Evolutionary conservation across 2,888 invertebrate genomes (phyloP), one percentile per base, ranked within the genome.

Genomic region (Cynaeus angustus): DNA sequence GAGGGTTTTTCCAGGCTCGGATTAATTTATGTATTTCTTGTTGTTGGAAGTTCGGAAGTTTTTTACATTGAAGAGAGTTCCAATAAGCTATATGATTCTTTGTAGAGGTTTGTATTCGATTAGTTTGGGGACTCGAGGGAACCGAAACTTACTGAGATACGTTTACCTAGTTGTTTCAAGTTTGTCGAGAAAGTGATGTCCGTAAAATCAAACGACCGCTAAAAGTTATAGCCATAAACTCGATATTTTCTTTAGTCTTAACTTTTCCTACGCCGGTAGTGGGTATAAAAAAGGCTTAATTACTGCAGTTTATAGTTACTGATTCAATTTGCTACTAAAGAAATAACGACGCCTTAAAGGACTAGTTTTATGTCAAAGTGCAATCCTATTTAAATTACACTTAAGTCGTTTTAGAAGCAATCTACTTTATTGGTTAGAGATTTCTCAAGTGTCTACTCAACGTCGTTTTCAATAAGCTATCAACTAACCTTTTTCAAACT

Each of bases 51-150:
- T 37, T 38, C 21, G n/a, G 14, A 13, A 65, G 48, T 55, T 66
- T 66, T 56, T 56, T 56, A 48, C 58, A 58, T 56, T 30, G 66
- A 66, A 66, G 37, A 13, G 55, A 28, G 16, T 58, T 58, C 58
- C 50, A 50, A 56, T 66, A 66, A 66, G 66, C 56, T 56, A 33
- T 66, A 48, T 56, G 26, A 48, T 66, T 58, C 66, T 28, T 46
- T 56, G 56, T 58, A 38, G 41, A 48, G 56, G 66, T 66, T 66
- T 66, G 66, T 56, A 58, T 66, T 66, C 66, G 66, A 66, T 66
- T 66, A 66, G 66, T 66, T 66, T 46, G 14, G 14, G 21, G 13
- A 48, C 46, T 56, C 48, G 2, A 4, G 66, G 38, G 66, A 56
- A 28, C 9, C 13, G 14, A 45, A 66, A 56, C 48, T 66, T 28